These are phyloP conservation scores for Crotophaga sulcirostris DNA, from an alignment of 2,113 vertebrate genomes.

Conservation along the genomic window DNA sequence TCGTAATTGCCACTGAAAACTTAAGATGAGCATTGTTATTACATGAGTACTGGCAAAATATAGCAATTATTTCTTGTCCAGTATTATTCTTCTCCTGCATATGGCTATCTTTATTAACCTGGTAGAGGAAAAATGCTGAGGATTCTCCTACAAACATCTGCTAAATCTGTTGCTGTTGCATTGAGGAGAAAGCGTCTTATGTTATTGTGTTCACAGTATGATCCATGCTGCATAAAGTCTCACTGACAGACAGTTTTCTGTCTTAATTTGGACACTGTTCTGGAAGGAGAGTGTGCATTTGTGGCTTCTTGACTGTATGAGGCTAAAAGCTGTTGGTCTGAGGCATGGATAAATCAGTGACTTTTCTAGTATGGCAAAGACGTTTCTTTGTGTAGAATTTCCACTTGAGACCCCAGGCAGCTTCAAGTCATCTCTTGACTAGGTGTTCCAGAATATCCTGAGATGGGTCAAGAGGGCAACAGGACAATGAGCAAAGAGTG, in stretches of 20 bases:
- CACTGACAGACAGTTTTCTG: background rate
- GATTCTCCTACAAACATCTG: background rate
- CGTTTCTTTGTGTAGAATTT: background rate
- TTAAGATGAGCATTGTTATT: background rate
- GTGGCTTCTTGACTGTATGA: background rate
- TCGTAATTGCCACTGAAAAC: background rate
- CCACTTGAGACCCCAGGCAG: background rate
- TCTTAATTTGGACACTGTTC: background rate
- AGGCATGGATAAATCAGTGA: background rate
- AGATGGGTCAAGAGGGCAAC: background rate
- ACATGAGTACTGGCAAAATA: background rate
- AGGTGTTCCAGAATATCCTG: background rate
- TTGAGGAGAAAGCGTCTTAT: fast-evolving
- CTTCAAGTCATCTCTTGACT: background rate
- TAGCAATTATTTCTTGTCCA: background rate
- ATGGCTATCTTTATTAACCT: background rate
- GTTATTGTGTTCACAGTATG: background rate
- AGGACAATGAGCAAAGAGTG: background rate
- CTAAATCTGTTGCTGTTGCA: background rate
- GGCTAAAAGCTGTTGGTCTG: background rate
- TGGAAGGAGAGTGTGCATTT: background rate
- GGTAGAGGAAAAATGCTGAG: background rate
- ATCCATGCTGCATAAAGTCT: background rate
- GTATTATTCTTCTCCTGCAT: background rate
- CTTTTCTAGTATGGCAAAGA: background rate